phyloP scores from a whole-genome alignment of 2,888 invertebrate genomes.

The Heteromyza rotundicornis region DNA sequence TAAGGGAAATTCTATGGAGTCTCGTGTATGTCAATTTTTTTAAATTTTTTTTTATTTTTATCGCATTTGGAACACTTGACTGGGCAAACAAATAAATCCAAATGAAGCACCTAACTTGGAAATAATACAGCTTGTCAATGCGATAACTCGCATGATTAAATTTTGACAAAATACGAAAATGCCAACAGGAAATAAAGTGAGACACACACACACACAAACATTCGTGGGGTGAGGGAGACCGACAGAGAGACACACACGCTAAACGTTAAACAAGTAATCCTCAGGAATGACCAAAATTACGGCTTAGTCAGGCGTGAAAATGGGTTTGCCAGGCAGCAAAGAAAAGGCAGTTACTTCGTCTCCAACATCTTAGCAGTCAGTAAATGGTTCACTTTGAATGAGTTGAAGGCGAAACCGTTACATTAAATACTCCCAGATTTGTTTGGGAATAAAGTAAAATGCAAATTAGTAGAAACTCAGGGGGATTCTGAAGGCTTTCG shows the following conservation, averaged over 20 bases:
- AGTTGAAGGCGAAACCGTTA: too few relatives aligned
- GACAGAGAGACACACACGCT: background rate
- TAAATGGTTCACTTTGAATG: background rate
- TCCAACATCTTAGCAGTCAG: background rate
- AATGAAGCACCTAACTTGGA: constrained; percentile 10
- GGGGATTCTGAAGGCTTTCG: too few relatives aligned
- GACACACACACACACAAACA: too few relatives aligned
- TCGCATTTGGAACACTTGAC: background rate
- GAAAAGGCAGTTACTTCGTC: background rate
- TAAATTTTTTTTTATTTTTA: too few relatives aligned
- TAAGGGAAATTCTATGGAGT: too few relatives aligned
- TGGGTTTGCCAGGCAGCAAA: too few relatives aligned
- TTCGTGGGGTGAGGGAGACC: background rate
- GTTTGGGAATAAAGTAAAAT: too few relatives aligned
- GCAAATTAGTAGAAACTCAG: too few relatives aligned
- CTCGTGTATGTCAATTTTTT: too few relatives aligned
- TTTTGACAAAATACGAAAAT: constrained; percentile 25
- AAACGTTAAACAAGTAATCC: constrained; percentile 4
- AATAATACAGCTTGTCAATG: constrained; percentile 30
- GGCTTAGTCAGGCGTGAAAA: constrained; percentile 3
- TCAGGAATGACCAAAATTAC: background rate
- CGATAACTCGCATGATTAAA: constrained; percentile 32
- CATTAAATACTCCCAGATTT: too few relatives aligned
- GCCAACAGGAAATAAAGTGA: constrained; percentile 8
- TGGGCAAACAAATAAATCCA: background rate